Conservation (phyloP, 2,797 vertebrate genomes). For the Sebastes paucispinis region DNA sequence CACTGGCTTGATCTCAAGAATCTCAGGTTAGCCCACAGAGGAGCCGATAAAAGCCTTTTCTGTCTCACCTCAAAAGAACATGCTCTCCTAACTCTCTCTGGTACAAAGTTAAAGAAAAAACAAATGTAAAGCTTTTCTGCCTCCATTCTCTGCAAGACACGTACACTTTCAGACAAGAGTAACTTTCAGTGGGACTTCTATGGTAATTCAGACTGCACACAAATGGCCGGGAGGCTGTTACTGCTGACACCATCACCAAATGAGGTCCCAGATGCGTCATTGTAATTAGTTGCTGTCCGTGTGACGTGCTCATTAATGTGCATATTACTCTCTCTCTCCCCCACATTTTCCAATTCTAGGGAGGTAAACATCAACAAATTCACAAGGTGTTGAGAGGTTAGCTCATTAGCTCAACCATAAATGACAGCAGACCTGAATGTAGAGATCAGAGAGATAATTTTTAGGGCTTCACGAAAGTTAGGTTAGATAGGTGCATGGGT, state of each 20-base stretch:
- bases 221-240: slow-evolving; percentile 21
- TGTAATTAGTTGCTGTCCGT: slow-evolving; percentile 65
- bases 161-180: neutral
- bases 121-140: slow-evolving; percentile 29
- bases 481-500: neutral
- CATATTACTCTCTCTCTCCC: slow-evolving; percentile 28
- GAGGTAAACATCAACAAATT: slow-evolving; percentile 68
- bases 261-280: slow-evolving; percentile 49
- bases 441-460: slow-evolving; percentile 34
- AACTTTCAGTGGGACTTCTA: slow-evolving; percentile 23
- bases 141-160: neutral
- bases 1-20: slow-evolving; percentile 19
- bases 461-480: neutral
- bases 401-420: slow-evolving; percentile 57
- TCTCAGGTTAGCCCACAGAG: slow-evolving; percentile 46
- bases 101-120: slow-evolving; percentile 19
- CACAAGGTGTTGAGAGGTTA: slow-evolving; percentile 42
- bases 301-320: slow-evolving; percentile 68
- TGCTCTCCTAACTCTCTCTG: neutral
- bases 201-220: slow-evolving; percentile 38
- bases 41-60: slow-evolving; percentile 37
- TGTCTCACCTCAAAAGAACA: slow-evolving; percentile 32
- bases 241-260: slow-evolving; percentile 49
- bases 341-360: slow-evolving; percentile 20
- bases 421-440: slow-evolving; percentile 46